Evolutionary conservation across 2,888 invertebrate species (phyloP).

Genomic region (Drosophila nr. fundita): DNA sequence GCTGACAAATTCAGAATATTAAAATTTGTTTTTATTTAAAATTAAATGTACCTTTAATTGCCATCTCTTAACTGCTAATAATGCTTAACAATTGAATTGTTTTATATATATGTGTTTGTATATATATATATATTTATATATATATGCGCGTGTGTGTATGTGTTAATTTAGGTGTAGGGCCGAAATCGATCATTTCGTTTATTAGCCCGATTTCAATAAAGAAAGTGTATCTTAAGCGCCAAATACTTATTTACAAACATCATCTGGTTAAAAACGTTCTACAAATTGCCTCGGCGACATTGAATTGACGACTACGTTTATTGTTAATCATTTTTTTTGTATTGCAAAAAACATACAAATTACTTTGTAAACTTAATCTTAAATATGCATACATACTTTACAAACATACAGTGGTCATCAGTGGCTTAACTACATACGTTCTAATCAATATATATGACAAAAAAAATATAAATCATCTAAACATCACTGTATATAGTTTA

Average conservation of each 20-base stretch:
- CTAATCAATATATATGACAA: slow-evolving; percentile 52
- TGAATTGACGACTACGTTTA: slow-evolving; percentile 71
- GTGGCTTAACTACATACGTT: slow-evolving; percentile 57
- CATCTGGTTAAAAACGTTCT: slow-evolving; percentile 64
- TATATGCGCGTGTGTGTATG: slow-evolving; percentile 31
- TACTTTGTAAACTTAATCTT: slow-evolving; percentile 57
- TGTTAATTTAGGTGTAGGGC: slow-evolving; percentile 22
- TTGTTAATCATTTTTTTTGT: slow-evolving; percentile 51
- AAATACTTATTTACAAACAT: slow-evolving; percentile 66
- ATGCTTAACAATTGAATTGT: slow-evolving; percentile 81
- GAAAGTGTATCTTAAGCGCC: slow-evolving; percentile 61
- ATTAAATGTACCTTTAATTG: slow-evolving; percentile 78
- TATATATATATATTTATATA: neutral
- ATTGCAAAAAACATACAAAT: slow-evolving; percentile 72
- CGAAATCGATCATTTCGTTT: slow-evolving; percentile 37
- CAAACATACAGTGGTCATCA: slow-evolving; percentile 74
- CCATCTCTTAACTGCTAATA: slow-evolving; percentile 74
- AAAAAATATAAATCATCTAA: slow-evolving; percentile 48
- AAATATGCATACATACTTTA: slow-evolving; percentile 75
- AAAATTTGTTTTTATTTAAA: slow-evolving; percentile 72
- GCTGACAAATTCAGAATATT: slow-evolving; percentile 41
- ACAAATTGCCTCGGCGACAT: slow-evolving; percentile 61
- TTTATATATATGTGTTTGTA: slow-evolving; percentile 35
- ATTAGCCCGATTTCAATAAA: slow-evolving; percentile 31
- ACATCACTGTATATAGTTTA: slow-evolving; percentile 45